phyloP scores from a whole-genome alignment of 1,140 invertebrate genomes.

The Panagrolaimus sp. region DNA sequence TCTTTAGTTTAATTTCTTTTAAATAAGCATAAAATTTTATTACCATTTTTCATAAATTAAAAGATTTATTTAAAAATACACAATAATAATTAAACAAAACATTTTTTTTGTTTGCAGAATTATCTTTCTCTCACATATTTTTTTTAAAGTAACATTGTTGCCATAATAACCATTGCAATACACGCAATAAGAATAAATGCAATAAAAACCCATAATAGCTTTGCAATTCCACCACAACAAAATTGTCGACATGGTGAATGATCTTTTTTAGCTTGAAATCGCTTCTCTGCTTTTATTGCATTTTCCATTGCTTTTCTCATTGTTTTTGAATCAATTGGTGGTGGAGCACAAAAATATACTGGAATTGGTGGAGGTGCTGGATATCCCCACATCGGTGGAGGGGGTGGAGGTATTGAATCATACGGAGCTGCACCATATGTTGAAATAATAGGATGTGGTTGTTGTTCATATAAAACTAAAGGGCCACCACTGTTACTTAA shows the following conservation, averaged over 20 bases:
- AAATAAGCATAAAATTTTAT: too few species aligned
- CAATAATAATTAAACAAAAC: too few species aligned
- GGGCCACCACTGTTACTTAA: background rate
- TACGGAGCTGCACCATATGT: background rate
- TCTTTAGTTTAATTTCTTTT: too few species aligned
- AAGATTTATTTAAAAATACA: too few species aligned
- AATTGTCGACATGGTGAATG: constrained; percentile 3
- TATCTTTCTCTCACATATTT: too few species aligned
- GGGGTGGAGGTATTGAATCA: background rate
- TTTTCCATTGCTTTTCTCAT: constrained; percentile 1
- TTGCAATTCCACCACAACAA: constrained; percentile 8
- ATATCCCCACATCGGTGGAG: background rate
- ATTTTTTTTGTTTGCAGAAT: too few species aligned
- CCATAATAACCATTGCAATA: constrained; percentile 2
- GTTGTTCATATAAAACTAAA: constrained; percentile 1
- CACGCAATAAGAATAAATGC: background rate
- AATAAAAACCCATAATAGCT: background rate
- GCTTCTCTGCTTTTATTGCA: constrained; percentile 5
- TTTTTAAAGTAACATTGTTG: too few species aligned
- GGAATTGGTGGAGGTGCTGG: background rate
- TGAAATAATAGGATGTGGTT: background rate
- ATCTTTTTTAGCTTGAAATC: background rate
- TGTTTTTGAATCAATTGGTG: background rate
- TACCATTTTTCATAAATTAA: too few species aligned
- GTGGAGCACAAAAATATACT: constrained; percentile 9